Evolutionary conservation across 2,797 vertebrate species (phyloP).

Genomic region (Enteromius thamalakanensis): DNA sequence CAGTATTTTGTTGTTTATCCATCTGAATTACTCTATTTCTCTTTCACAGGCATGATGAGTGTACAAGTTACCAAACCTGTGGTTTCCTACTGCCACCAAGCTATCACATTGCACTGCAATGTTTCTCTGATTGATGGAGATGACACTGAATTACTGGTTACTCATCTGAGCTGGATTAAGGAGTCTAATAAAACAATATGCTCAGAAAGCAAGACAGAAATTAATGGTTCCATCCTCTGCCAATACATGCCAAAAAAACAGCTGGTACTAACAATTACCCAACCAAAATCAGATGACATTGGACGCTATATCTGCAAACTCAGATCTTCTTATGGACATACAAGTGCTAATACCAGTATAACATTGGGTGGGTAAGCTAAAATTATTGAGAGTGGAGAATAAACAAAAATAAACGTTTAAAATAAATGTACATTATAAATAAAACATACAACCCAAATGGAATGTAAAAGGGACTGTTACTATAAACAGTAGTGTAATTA

Average conservation of each 20-base stretch:
- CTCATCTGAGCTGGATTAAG: slow-evolving; percentile 30
- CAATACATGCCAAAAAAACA: slow-evolving; percentile 20
- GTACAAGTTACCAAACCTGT: slow-evolving; percentile 21
- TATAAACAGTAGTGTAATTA: too few relatives aligned
- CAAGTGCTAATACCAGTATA: slow-evolving; percentile 15
- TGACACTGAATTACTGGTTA: slow-evolving; percentile 1
- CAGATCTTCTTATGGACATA: slow-evolving; percentile 12
- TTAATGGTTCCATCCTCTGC: neutral
- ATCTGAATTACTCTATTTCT: neutral
- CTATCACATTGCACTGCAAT: slow-evolving; percentile 20
- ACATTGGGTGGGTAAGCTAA: neutral
- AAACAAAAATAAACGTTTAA: neutral
- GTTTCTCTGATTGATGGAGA: neutral
- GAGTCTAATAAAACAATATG: slow-evolving; percentile 16
- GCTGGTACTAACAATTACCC: neutral
- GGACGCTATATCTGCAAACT: slow-evolving; percentile 30
- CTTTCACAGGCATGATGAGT: neutral
- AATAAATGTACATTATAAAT: too few relatives aligned
- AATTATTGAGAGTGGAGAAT: neutral
- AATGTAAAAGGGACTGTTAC: too few relatives aligned
- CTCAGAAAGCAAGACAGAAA: neutral
- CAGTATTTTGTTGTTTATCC: neutral
- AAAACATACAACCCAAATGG: too few relatives aligned
- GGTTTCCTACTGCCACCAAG: slow-evolving; percentile 15
- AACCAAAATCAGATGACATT: slow-evolving; percentile 14